Percentiles rank a stretch among this genome's conserved stretches.
These are phyloP conservation scores for Odocoileus hemionus DNA, from an alignment of 2,113 vertebrate genomes.

Conservation along the genomic window DNA sequence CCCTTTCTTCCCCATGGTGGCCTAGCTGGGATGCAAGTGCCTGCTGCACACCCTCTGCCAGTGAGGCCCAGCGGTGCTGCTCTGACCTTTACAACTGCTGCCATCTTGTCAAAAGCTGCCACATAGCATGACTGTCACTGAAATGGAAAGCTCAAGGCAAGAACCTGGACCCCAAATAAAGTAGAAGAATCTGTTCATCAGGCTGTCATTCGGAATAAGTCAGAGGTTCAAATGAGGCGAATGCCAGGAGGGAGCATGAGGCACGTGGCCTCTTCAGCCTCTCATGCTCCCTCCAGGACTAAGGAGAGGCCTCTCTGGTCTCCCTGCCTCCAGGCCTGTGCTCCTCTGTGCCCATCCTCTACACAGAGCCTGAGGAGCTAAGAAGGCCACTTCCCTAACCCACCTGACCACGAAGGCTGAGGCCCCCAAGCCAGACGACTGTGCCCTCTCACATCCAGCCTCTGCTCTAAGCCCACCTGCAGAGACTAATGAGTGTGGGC, in stretches of 20 bases:
- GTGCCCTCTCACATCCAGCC: not conserved
- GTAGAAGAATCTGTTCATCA: conserved; percentile 53
- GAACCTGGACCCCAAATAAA: conserved; percentile 76
- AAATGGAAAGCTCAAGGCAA: conserved; percentile 78
- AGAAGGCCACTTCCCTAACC: not conserved
- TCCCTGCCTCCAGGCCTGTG: not conserved
- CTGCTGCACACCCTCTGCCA: conserved; percentile 81
- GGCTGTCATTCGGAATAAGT: conserved; percentile 35
- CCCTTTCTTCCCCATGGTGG: conserved; percentile 69
- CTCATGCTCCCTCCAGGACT: not conserved
- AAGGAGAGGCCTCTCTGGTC: not conserved
- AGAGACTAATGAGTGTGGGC: no score
- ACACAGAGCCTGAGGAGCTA: not conserved
- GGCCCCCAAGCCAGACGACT: no score
- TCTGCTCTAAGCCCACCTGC: not conserved
- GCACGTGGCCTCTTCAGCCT: not conserved
- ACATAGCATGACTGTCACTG: conserved; percentile 78
- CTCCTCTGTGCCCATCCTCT: not conserved
- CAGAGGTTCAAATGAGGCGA: not conserved
- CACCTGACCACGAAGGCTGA: not conserved
- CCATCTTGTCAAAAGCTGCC: conserved; percentile 79
- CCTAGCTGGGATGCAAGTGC: conserved; percentile 72
- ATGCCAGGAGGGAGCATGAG: not conserved
- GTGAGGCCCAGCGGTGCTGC: conserved; percentile 72
- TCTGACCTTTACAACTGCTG: conserved; percentile 83